Evolutionary conservation across 2,888 invertebrate genomes (phyloP).

Genomic region (Sminthurinus aureus): DNA sequence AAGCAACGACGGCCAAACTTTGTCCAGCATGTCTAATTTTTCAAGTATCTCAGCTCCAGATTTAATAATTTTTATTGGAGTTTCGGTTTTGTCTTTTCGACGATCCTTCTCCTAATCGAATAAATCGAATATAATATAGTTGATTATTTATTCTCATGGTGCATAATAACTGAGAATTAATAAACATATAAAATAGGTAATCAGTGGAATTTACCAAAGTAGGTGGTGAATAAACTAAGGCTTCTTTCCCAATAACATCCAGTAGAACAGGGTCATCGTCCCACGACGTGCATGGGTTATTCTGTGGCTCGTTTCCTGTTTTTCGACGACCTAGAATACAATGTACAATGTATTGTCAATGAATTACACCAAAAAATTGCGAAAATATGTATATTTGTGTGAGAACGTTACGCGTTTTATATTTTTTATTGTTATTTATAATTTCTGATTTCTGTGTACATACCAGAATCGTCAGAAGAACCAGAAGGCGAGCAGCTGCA

Average conservation of each 20-base stretch:
- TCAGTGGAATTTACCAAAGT: neutral
- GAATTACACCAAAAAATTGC: neutral
- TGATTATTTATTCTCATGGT: neutral
- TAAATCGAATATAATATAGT: neutral
- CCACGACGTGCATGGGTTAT: slow-evolving; percentile 55
- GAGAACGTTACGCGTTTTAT: too few relatives aligned
- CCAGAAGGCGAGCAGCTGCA: slow-evolving; percentile 58
- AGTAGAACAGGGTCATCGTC: slow-evolving; percentile 59
- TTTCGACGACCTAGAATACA: neutral
- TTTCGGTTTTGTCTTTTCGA: slow-evolving; percentile 12
- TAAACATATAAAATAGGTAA: too few relatives aligned
- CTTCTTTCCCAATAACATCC: slow-evolving; percentile 59
- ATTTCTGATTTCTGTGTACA: neutral
- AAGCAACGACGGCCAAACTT: slow-evolving; percentile 79
- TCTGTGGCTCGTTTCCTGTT: slow-evolving; percentile 26
- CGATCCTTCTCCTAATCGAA: neutral
- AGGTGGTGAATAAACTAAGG: slow-evolving; percentile 50
- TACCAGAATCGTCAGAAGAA: slow-evolving; percentile 58
- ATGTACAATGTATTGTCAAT: neutral
- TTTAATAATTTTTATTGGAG: slow-evolving; percentile 65
- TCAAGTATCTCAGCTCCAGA: slow-evolving; percentile 79
- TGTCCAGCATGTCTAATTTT: slow-evolving; percentile 77
- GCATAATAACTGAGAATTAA: neutral
- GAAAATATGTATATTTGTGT: neutral
- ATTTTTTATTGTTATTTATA: too few relatives aligned